Conservation (phyloP, 2,113 vertebrate species). For the Symphodus melops region DNA sequence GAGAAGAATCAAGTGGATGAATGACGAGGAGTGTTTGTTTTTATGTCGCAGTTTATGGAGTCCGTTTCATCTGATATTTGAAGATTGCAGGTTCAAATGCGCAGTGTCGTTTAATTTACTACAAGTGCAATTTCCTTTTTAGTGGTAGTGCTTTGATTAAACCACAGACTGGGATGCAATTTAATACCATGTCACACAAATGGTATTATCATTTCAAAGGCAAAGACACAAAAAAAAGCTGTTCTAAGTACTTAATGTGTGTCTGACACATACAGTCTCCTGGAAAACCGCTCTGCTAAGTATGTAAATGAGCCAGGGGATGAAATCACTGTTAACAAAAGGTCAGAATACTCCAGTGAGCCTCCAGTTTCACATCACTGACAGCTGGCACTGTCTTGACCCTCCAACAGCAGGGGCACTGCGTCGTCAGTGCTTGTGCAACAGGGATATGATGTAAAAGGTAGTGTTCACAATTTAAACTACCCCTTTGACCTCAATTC, state of each 20-base stretch:
- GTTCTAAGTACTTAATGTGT: slow-evolving; percentile 3
- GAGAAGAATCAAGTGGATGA: slow-evolving; percentile 68
- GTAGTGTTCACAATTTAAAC: slow-evolving; percentile 7
- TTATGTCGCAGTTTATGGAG: slow-evolving; percentile 49
- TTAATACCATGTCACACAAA: slow-evolving; percentile 1
- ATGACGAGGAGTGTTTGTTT: slow-evolving; percentile 70
- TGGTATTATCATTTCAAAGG: slow-evolving; percentile 24
- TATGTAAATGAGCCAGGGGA: slow-evolving; percentile 44
- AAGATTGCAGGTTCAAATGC: slow-evolving; percentile 42
- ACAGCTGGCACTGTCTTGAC: slow-evolving; percentile 59
- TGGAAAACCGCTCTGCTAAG: slow-evolving; percentile 45
- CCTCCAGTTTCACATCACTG: slow-evolving; percentile 48
- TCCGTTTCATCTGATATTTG: slow-evolving; percentile 61
- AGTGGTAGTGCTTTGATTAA: slow-evolving; percentile 49
- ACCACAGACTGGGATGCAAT: slow-evolving; percentile 1
- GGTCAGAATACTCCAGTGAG: slow-evolving; percentile 69
- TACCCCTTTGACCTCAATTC: slow-evolving; percentile 1
- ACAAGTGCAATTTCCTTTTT: slow-evolving; percentile 49
- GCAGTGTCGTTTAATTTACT: slow-evolving; percentile 45
- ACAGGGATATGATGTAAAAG: slow-evolving; percentile 24
- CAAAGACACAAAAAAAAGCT: slow-evolving; percentile 17
- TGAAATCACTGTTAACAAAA: slow-evolving; percentile 66
- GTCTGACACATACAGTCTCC: slow-evolving; percentile 17
- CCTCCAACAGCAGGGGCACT: slow-evolving; percentile 47
- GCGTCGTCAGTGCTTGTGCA: slow-evolving; percentile 3